Conservation (phyloP, 2,797 vertebrate species). For the Poeciliopsis gracilis region DNA sequence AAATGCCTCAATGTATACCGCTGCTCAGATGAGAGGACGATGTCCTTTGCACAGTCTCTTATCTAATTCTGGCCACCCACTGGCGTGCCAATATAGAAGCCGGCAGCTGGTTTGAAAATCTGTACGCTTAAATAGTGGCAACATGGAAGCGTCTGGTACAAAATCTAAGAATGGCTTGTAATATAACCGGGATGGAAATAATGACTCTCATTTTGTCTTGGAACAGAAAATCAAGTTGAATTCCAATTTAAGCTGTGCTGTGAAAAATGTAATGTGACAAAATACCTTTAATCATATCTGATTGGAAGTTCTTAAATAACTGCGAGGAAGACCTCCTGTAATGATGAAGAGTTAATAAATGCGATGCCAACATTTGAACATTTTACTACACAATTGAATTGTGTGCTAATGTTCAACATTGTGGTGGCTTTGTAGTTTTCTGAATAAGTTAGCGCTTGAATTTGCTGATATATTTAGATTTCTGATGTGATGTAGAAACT, state of each 20-base stretch:
- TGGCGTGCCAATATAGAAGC: slow-evolving; percentile 46
- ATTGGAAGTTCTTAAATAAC: background rate
- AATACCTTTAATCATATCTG: background rate
- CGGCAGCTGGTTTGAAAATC: slow-evolving; percentile 49
- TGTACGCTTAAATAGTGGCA: slow-evolving; percentile 25
- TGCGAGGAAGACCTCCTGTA: background rate
- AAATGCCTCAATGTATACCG: slow-evolving; percentile 55
- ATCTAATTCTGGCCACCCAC: slow-evolving; percentile 58
- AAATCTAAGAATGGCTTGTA: slow-evolving; percentile 9
- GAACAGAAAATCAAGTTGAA: slow-evolving; percentile 3
- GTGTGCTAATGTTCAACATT: background rate
- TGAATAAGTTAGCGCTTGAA: background rate
- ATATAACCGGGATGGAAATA: slow-evolving; percentile 22
- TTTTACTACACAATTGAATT: background rate
- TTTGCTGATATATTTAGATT: background rate
- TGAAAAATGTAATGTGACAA: slow-evolving; percentile 11
- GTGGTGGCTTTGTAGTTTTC: background rate
- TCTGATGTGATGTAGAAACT: background rate
- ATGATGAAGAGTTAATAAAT: background rate
- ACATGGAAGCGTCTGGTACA: slow-evolving; percentile 15
- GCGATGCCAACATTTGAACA: background rate
- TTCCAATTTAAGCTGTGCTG: slow-evolving; percentile 3
- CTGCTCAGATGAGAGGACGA: slow-evolving; percentile 58
- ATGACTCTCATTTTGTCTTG: slow-evolving; percentile 7
- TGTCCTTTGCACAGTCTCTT: slow-evolving; percentile 57